Conservation (phyloP, 1,140 invertebrate species). For the Euwallacea similis region DNA sequence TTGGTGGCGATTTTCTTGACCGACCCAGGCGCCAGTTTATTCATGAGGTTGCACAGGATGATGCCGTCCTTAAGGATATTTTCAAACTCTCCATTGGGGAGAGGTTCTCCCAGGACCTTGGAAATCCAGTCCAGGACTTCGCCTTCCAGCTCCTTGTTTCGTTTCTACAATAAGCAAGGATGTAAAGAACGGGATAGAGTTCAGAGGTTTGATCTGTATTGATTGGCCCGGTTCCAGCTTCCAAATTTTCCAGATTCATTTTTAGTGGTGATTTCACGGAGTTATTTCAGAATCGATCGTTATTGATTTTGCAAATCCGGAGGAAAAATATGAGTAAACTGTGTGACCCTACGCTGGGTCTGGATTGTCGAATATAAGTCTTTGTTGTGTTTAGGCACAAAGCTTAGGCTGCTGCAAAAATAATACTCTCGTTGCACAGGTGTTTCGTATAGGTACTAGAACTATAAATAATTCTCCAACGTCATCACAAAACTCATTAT, state of each 20-base stretch:
- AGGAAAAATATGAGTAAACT: background rate
- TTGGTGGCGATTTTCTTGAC: conserved; percentile 95
- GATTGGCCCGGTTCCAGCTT: conserved; percentile 13
- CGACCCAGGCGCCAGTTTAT: conserved; percentile 91
- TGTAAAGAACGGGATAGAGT: background rate
- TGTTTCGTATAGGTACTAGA: too few species aligned
- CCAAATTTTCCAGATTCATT: conserved; percentile 25
- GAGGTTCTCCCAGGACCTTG: conserved; percentile 81
- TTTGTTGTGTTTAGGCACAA: too few species aligned
- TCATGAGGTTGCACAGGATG: conserved; percentile 91
- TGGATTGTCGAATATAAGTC: too few species aligned
- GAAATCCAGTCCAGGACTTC: conserved; percentile 92
- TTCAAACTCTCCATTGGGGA: conserved; percentile 83
- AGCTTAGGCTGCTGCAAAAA: too few species aligned
- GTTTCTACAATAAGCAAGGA: conserved; percentile 58
- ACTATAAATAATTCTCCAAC: too few species aligned
- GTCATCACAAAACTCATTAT: too few species aligned
- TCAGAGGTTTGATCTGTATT: background rate
- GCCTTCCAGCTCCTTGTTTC: conserved; percentile 89
- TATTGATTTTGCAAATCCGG: background rate
- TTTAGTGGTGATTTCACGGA: conserved; percentile 22
- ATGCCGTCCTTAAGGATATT: conserved; percentile 92
- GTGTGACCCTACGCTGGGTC: too few species aligned
- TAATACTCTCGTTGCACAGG: too few species aligned
- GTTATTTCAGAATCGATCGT: conserved; percentile 6